Base-by-base conservation (phyloP, 2,113 vertebrate genomes). In the Pimephales promelas region DNA sequence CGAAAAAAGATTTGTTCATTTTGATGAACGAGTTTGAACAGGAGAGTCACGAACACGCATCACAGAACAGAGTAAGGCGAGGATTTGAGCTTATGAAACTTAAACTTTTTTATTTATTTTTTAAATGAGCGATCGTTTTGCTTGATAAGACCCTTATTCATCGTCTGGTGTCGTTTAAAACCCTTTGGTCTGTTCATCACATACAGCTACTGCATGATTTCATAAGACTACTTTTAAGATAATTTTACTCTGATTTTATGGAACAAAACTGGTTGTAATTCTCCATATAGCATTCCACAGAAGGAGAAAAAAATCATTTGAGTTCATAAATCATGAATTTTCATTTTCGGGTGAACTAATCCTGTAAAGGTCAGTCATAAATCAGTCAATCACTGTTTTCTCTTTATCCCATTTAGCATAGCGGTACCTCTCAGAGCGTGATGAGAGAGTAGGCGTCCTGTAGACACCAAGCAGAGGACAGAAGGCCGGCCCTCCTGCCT, bases 401-500 rank as follows among this genome's bases (percentile, higher is more conserved):
- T 52, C 26, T 74, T 52, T 22, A 49, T 66, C 10, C 18, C 24
- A n/a, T 66, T 64, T n/a, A 79, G 43, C 28, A 31, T 45, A 49
- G 78, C 31, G 20, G 45, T 10, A 71, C 56, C 49, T 70, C 45
- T 81, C 7, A 26, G 62, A 36, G 26, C 20, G 28, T 11, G 79
- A 81, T 34, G 62, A 81, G 40, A 66, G 26, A 70, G 28, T 62
- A 70, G 62, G 7, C 10, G 45, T 22, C 77, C 40, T 26, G 26
- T 40, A 83, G 79, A 87, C 84, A 64, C 26, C 64, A 73, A 10
- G 31, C 54, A 34, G 57, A 71, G 84, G 70, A 84, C 81, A 79
- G 59, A 40, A 88, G 73, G 86, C 86, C 76, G 83, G 74, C 20
- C 83, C 61, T 66, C 49, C 0, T 88, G 91, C 89, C 92, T 90